Conservation (phyloP, 2,113 vertebrate species). For the Myotis lucifugus region DNA sequence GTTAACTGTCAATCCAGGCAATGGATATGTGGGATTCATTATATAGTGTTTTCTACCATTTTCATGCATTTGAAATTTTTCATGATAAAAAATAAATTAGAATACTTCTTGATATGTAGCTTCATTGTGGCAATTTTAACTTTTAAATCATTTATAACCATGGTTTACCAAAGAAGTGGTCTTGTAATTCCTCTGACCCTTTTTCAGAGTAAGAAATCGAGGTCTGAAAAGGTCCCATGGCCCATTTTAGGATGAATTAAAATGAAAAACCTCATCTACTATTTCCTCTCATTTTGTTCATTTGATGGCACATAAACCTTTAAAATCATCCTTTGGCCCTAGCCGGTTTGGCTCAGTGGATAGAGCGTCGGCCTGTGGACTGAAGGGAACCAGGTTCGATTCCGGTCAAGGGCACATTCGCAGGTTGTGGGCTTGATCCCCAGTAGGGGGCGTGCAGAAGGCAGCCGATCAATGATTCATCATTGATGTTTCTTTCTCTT, state of each 20-base stretch:
- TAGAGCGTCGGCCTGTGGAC: too few species aligned
- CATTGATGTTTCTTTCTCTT: too few species aligned
- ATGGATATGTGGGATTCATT: neutral
- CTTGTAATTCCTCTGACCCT: neutral
- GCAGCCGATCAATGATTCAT: too few species aligned
- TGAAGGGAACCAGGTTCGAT: too few species aligned
- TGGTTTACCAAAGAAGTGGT: neutral
- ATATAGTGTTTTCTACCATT: neutral
- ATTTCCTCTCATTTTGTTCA: neutral
- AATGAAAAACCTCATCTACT: neutral
- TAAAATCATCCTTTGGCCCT: neutral
- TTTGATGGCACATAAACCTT: neutral
- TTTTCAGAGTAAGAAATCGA: slow-evolving; percentile 6
- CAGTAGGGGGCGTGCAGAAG: too few species aligned
- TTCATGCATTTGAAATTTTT: slow-evolving; percentile 1
- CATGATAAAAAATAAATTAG: neutral
- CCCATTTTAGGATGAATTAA: neutral
- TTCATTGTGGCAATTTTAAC: neutral
- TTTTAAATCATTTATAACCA: neutral
- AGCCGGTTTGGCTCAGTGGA: too few species aligned
- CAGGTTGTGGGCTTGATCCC: too few species aligned
- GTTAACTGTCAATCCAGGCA: neutral
- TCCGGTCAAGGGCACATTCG: too few species aligned
- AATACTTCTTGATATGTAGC: neutral
- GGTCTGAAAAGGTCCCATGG: neutral